Base-by-base conservation (phyloP, 2,113 vertebrate species). In the Riparia riparia region DNA sequence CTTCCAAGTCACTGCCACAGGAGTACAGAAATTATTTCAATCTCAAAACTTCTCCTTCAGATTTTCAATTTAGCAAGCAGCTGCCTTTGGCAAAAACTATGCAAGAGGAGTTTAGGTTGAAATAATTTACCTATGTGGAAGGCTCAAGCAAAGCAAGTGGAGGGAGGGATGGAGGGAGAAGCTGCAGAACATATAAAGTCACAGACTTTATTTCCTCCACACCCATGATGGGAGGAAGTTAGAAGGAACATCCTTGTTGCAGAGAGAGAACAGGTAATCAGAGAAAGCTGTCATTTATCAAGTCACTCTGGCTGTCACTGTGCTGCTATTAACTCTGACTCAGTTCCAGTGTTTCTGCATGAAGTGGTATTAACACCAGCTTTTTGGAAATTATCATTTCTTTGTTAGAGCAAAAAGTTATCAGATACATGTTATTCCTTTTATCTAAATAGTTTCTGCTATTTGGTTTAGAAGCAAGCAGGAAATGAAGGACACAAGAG, bases 1-100 rank as follows among this genome's bases (percentile, higher is more conserved):
- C 57, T 61, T 82, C 84, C 20, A 7, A 95, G 10, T 82, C 88
- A 83, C 58, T 91, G 57, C 83, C 32, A 85, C 64, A 82, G 60
- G 44, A 84, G 73, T 22, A 84, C 12, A 78, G 51, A n/a, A 93
- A 89, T 78, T 92, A 78, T 72, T 94, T 94, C 87, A 86, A 93
- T 86, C 63, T 90, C 11, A 4, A 54, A 82, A 60, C n/a, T 69
- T 86, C 72, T 76, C 47, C 47, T 82, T 51, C 69, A 91, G 72
- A n/a, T 80, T 96, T 92, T 86, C 71, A 64, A 32, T 78, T 73
- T 60, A 78, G 16, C 3, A 14, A 83, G 69, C 3, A 70, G 25
- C 22, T 84, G 41, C 14, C 34, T 72, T 85, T 76, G 29, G 49
- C 54, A 76, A 32, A 19, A 85, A 17, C 4, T 5, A 20, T 34